Evolutionary conservation across 2,888 invertebrate species (phyloP).

Genomic region (Oxycera nigricornis): DNA sequence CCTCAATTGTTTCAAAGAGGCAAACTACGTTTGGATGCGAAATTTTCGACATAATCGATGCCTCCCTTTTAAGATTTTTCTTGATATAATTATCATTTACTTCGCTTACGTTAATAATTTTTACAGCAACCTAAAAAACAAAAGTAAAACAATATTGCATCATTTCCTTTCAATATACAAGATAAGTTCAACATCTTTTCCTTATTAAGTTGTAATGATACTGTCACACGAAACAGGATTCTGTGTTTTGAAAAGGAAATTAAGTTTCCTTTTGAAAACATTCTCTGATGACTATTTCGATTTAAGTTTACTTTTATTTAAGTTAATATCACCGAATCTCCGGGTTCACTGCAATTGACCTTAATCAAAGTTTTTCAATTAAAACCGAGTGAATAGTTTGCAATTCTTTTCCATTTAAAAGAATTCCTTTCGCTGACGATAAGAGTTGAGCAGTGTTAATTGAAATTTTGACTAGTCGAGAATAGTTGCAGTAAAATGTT

Average conservation of each 20-base stretch:
- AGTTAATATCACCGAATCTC: background rate
- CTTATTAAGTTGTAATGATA: too few relatives aligned
- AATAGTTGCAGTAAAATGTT: too few relatives aligned
- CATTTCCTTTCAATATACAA: too few relatives aligned
- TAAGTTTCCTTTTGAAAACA: background rate
- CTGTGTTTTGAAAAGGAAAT: too few relatives aligned
- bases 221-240: too few relatives aligned
- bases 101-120: conserved; percentile 74
- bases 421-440: background rate
- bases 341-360: conserved; percentile 18
- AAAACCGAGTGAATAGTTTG: conserved; percentile 3
- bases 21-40: conserved; percentile 76
- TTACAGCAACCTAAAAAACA: conserved; percentile 71
- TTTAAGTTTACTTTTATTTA: background rate
- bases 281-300: background rate
- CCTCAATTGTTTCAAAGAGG: conserved; percentile 67
- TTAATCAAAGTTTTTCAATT: conserved; percentile 37
- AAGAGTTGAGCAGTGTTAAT: conserved; percentile 17
- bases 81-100: conserved; percentile 78
- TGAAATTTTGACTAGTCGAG: conserved; percentile 15
- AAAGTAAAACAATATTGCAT: background rate
- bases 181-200: too few relatives aligned
- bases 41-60: conserved; percentile 72
- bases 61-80: conserved; percentile 75
- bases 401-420: background rate